Conservation (phyloP, 1,140 invertebrate genomes). For the Bombus vancouverensis region DNA sequence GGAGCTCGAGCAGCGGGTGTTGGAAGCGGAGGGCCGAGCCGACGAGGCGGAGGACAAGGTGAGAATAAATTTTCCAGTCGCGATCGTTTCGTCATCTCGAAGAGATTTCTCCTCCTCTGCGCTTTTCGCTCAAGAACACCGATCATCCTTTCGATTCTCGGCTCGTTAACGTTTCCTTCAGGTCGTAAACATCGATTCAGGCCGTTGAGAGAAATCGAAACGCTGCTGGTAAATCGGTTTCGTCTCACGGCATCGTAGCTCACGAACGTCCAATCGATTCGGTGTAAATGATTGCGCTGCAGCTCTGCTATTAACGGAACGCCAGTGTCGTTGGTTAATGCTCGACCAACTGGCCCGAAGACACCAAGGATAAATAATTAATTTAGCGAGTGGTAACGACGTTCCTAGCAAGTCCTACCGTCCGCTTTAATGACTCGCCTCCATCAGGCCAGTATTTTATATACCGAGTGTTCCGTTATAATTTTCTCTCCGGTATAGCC, state of each 20-base stretch:
- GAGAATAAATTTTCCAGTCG: conserved; percentile 73
- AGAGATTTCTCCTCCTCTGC: neutral
- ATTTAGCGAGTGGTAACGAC: conserved; percentile 40
- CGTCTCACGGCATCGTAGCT: neutral
- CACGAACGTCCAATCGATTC: neutral
- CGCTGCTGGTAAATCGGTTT: neutral
- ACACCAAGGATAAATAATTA: conserved; percentile 44
- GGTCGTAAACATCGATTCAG: conserved; percentile 10
- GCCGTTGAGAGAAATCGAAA: conserved; percentile 6
- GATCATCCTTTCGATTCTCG: conserved; percentile 3
- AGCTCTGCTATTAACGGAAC: conserved; percentile 25
- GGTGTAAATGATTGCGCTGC: conserved; percentile 24
- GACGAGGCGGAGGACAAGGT: conserved; percentile 97
- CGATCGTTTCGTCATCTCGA: neutral
- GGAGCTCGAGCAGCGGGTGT: conserved; percentile 94
- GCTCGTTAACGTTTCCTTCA: neutral
- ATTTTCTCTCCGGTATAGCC: no score
- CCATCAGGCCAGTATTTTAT: neutral
- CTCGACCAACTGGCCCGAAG: conserved; percentile 14
- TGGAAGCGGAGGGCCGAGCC: conserved; percentile 94
- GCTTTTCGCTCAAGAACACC: neutral
- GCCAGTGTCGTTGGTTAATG: conserved; percentile 21
- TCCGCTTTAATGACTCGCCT: conserved; percentile 1
- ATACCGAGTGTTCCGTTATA: neutral
- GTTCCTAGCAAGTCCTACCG: conserved; percentile 3